Conservation (phyloP, 2,888 invertebrate genomes). For the Ophion costatus region DNA sequence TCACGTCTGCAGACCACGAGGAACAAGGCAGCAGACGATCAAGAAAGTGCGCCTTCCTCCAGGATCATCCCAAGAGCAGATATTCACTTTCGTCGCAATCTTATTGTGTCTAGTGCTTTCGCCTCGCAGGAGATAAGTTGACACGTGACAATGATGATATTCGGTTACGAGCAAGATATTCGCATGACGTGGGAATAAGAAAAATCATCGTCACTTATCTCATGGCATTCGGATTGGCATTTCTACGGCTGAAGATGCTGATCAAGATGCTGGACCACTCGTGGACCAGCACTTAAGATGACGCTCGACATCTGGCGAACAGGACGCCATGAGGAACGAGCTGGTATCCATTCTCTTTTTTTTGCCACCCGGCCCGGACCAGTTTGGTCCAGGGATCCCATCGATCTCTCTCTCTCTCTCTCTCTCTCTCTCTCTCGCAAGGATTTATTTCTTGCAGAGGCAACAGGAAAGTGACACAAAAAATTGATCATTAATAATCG, state of each 20-base stretch:
- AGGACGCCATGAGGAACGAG: constrained; percentile 62
- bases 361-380: constrained; percentile 59
- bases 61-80: constrained; percentile 32
- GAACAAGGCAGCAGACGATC: constrained; percentile 66
- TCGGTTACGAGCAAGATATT: background rate
- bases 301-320: constrained; percentile 70
- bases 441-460: background rate
- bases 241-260: constrained; percentile 51
- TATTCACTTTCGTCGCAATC: background rate
- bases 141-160: background rate
- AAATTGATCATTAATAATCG: background rate
- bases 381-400: constrained; percentile 25
- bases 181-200: background rate
- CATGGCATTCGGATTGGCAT: background rate
- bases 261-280: constrained; percentile 68
- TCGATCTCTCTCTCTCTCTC: constrained; percentile 3
- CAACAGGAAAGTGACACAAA: background rate
- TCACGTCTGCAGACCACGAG: constrained; percentile 74
- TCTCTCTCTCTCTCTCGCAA: background rate
- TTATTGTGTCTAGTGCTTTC: too few species aligned
- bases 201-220: constrained; percentile 37
- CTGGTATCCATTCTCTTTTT: constrained; percentile 53
- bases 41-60: constrained; percentile 61
- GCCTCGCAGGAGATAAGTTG: too few species aligned
- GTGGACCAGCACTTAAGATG: constrained; percentile 71